Base-by-base conservation (phyloP, 2,888 invertebrate species). In the Acholoe squamosa region DNA sequence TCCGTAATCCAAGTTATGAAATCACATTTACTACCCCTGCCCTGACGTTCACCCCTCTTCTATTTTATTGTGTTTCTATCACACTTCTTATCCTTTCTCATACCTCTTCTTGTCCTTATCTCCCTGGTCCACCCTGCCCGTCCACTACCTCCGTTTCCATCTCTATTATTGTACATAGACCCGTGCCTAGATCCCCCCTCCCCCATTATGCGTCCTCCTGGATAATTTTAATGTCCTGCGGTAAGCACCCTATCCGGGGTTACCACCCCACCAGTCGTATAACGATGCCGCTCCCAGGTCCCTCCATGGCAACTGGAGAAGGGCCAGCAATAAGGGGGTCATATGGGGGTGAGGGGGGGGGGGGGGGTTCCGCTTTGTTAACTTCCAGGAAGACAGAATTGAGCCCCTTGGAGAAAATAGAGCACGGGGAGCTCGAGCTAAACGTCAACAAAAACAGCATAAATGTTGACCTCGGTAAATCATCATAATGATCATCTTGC, bases 141-240 rank as follows among this genome's bases (percentile, higher is more conserved):
- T 61, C 61, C 14, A 5, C 25, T 61, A 61, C 25, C 22, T 61
- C 25, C 1, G 5, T 14, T 61, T 14, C 61, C 25, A 10, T 61
- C 61, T 43, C 43, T 43, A 43, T 43, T 43, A 43, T 43, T 61
- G 61, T n/a, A 19, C 61, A 19, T 61, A 3, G 19, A 61, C 61
- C 61, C 61, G 22, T 61, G n/a, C 25, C 25, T 61, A 19, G 19
- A 19, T n/a, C 61, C 14, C 25, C 61, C 61, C 61, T 61, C 61
- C 16, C 71, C 71, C 71, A 71, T 71, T 71, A 28, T 71, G 25
- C 25, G 71, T 71, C 28, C 71, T 71, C 71, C 71, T 28, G 71
- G 71, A 71, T 71, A 25, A 71, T 28, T 1, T 14, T 71, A 71
- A 71, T 71, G 25, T 3, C 16, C 71, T 71, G 5, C 71, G 5